Evolutionary conservation across 2,797 vertebrate genomes (phyloP), one percentile per base, ranked within the genome.

Genomic region (Hoplostethus mediterraneus): DNA sequence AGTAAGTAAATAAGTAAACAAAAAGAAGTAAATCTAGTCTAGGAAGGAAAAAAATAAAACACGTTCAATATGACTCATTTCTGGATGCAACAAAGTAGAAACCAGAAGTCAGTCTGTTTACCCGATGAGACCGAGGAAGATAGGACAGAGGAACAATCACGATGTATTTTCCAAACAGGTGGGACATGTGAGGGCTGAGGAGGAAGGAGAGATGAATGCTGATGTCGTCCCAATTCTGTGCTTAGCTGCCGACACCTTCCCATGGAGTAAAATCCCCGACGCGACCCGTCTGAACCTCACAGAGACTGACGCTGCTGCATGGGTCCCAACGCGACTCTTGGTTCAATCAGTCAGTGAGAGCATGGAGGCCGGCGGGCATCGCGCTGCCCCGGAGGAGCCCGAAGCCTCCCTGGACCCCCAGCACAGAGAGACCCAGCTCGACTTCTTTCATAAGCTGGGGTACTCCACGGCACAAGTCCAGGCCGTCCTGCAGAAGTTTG

Each of bases 371-470:
- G 2, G 52, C 1, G 65, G 47, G 17, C 28, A 55, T 11, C 12
- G n/a, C n/a, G 9, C 28, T 0, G 33, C 11, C 33, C 49, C 56
- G 13, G 75, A 84, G 3, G 73, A 90, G 6, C 14, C 21, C 0
- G 67, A 81, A 2, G 64, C 14, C 0, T 63, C 57, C 44, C 21
- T 7, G 0, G 82, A 82, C 65, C 64, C 87, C 31, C 62, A 33
- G 42, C 90, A 91, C 76, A 92, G 77, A 31, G 96, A 95, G 87
- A 85, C 94, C 58, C 97, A 97, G 90, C 94, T 99, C 90, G 97
- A 98, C 85, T 97, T 98, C 91, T 98, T 97, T 88, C 94, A 96
- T 87, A 99, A 99, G 88, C 93, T 99, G 62, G 98, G 98, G 0
- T 99, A 98, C 87, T 94, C 95, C 49, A 95, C 95, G 30, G 93